Conservation (phyloP, 1,140 invertebrate genomes). For the Dryas iulia region DNA sequence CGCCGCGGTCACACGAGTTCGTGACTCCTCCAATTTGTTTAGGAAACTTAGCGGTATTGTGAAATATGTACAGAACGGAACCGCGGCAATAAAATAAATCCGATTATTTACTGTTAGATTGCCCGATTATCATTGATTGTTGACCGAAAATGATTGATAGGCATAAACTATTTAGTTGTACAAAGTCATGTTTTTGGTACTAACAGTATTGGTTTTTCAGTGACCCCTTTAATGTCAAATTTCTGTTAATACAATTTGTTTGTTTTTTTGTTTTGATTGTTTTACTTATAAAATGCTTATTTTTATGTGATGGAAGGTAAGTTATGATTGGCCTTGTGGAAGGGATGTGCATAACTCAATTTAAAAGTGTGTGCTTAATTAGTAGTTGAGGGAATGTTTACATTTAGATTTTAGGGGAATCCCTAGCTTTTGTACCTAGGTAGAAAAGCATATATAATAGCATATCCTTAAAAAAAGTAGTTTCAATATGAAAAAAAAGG, state of each 20-base stretch:
- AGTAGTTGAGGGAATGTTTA: no score
- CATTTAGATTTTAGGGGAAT: no score
- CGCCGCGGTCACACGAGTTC: slow-evolving; percentile 57
- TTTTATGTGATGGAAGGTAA: neutral
- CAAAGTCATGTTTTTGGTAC: neutral
- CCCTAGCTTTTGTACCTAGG: no score
- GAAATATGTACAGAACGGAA: slow-evolving; percentile 50
- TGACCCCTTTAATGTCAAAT: neutral
- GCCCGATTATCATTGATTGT: slow-evolving; percentile 30
- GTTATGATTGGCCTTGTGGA: neutral
- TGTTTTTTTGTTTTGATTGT: neutral
- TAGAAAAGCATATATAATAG: no score
- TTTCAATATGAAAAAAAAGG: no score
- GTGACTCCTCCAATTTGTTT: slow-evolving; percentile 65
- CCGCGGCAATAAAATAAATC: slow-evolving; percentile 42
- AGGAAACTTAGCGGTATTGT: slow-evolving; percentile 56
- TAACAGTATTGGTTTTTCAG: neutral
- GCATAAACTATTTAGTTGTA: neutral
- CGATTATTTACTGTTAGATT: slow-evolving; percentile 39
- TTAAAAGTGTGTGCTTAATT: no score
- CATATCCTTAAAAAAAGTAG: no score
- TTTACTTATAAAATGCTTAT: neutral
- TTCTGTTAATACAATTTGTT: neutral
- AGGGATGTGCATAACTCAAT: no score
- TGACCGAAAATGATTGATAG: slow-evolving; percentile 35